Evolutionary conservation across 2,113 vertebrate species (phyloP), one percentile per base, ranked within the genome.

Genomic region (Murina feae): DNA sequence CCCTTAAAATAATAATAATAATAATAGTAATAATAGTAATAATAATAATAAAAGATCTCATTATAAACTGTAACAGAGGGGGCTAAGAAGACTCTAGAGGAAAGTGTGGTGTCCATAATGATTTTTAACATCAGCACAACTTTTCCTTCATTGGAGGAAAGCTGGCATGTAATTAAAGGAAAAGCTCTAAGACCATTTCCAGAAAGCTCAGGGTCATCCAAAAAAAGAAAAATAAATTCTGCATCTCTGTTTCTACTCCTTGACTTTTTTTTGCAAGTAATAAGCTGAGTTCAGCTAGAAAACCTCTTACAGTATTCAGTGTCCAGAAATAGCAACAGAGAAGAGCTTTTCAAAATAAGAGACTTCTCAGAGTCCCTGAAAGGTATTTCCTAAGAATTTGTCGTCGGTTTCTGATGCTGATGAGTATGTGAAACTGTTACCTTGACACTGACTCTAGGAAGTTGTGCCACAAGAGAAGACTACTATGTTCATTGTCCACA

Each of bases 61-160:
- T 75, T 93, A 37, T 74, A 91, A 89, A 87, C 17, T 72, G 23
- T 30, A 94, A 51, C 16, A 55, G 47, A n/a, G 82, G 68, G 10
- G 8, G n/a, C 86, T 93, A 75, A 89, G 82, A 71, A 68, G 17
- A 66, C 21, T 44, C 23, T 37, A 66, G 16, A 92, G 21, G 23
- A 55, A 95, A 90, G 11, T 89, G 32, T 55, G 35, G 42, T 39
- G 13, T 66, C 10, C 42, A 39, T 72, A 86, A 30, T 39, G 88
- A 92, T 92, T 90, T 90, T 90, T 90, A 76, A 63, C n/a, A 86
- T 86, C 91, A 69, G 8, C 49, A 94, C 58, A 90, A 65, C 30
- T 94, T 95, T 51, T 86, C 58, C 47, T 90, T 86, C 63, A 44
- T 89, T 89, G 58, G 39, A 87, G 49, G 75, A 89, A 85, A 87